Percentiles rank a stretch among this genome's conserved stretches.
Conservation (phyloP, 2,797 vertebrate genomes). For the Pipistrellus nathusii region DNA sequence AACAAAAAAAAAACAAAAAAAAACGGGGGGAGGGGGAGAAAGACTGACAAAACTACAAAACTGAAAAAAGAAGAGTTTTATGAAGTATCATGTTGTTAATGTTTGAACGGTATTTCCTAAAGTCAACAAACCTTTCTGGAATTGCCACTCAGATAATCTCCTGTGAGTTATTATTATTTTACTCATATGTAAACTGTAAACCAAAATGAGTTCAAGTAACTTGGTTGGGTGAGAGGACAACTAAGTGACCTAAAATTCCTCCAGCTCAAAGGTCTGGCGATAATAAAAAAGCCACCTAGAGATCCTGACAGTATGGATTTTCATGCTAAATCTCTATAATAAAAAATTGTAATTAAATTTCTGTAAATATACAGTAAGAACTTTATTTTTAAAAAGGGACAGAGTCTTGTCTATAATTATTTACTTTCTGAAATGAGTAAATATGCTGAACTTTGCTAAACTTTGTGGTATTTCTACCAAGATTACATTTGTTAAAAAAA, state of each 20-base stretch:
- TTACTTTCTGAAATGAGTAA: not conserved
- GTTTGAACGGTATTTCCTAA: slow-evolving; percentile 7
- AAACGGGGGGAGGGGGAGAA: not conserved
- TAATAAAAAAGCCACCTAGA: not conserved
- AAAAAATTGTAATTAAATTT: slow-evolving; percentile 61
- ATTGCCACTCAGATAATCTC: slow-evolving; percentile 31
- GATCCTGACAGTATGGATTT: not conserved
- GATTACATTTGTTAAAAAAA: slow-evolving; percentile 7
- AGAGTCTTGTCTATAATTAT: not conserved
- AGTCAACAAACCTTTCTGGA: not conserved
- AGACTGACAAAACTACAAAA: slow-evolving; percentile 17
- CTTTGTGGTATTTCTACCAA: not conserved
- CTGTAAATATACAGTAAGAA: not conserved
- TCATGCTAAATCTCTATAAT: slow-evolving; percentile 15
- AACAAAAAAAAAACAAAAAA: not conserved
- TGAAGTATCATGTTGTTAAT: not conserved
- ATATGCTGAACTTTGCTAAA: not conserved
- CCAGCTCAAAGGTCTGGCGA: not conserved
- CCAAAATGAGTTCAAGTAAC: not conserved
- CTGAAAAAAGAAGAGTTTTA: not conserved
- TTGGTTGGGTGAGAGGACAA: not conserved
- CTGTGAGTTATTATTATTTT: slow-evolving; percentile 34
- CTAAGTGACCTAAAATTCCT: not conserved
- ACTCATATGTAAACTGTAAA: slow-evolving; percentile 22
- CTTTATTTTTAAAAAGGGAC: not conserved